Evolutionary conservation across 1,140 invertebrate genomes (phyloP).

Genomic region (Oncopeltus fasciatus): DNA sequence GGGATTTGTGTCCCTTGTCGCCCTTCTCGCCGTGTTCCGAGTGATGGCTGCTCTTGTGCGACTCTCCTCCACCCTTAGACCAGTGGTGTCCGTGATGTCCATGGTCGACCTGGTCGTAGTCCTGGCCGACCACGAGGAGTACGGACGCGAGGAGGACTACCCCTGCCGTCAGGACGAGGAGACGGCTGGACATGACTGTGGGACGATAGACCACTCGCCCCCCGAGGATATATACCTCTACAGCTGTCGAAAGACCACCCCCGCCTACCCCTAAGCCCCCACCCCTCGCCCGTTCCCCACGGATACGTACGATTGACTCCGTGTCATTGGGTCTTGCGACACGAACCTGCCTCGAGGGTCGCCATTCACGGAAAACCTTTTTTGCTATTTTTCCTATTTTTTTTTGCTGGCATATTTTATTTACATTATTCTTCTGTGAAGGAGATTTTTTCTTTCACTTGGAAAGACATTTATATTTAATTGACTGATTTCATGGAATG

Average conservation of each 20-base stretch:
- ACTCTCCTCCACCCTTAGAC: constrained; percentile 49
- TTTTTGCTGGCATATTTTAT: too few species aligned
- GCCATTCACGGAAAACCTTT: not conserved
- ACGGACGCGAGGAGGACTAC: constrained; percentile 34
- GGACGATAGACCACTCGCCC: constrained; percentile 28
- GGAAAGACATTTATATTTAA: not conserved
- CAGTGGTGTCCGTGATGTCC: constrained; percentile 42
- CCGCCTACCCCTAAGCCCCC: too few species aligned
- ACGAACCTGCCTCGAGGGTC: not conserved
- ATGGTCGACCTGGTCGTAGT: constrained; percentile 44
- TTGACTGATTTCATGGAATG: not conserved
- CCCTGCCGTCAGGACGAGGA: constrained; percentile 52
- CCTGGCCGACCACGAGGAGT: constrained; percentile 34
- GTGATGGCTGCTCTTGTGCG: constrained; percentile 49
- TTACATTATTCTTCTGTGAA: too few species aligned
- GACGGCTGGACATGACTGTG: constrained; percentile 42
- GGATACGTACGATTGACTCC: constrained; percentile 11
- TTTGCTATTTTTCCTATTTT: not conserved
- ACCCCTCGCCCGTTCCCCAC: not conserved
- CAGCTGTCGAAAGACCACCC: constrained; percentile 39
- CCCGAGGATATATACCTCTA: constrained; percentile 46
- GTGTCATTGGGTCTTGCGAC: constrained; percentile 5
- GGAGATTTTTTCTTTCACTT: too few species aligned
- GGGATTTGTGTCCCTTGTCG: constrained; percentile 40
- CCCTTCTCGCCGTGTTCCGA: constrained; percentile 50